phyloP scores from a whole-genome alignment of 1,140 invertebrate species.

The Argopecten irradians region DNA sequence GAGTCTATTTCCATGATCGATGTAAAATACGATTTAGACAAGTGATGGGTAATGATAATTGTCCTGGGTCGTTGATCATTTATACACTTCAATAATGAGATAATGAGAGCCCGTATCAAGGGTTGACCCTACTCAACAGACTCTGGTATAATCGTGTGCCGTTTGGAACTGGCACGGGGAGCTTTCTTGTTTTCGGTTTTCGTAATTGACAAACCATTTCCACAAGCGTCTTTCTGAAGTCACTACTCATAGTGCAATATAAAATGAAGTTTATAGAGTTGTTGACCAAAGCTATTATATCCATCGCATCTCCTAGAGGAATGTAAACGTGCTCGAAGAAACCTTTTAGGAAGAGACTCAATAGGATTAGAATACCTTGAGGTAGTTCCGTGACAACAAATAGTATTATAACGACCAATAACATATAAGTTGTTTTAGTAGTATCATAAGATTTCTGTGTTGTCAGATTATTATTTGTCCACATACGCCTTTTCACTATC shows the following conservation, averaged over 20 bases:
- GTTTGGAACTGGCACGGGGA: neutral
- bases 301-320: conserved; percentile 92
- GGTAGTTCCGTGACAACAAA: conserved; percentile 93
- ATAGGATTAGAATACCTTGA: conserved; percentile 77
- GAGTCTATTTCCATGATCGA: neutral
- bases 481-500: conserved; percentile 57
- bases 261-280: conserved; percentile 94
- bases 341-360: conserved; percentile 66
- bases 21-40: neutral
- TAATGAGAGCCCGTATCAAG: neutral
- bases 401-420: conserved; percentile 89
- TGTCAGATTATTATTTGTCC: conserved; percentile 55
- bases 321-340: conserved; percentile 76
- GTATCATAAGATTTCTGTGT: conserved; percentile 79
- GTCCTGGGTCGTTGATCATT: neutral
- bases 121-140: neutral
- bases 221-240: conserved; percentile 91
- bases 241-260: conserved; percentile 95
- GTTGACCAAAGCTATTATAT: conserved; percentile 93
- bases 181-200: neutral
- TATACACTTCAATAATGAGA: neutral
- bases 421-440: conserved; percentile 93
- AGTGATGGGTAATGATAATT: neutral
- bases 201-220: conserved; percentile 64
- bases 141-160: neutral